Evolutionary conservation across 2,113 vertebrate species (phyloP).

Genomic region (Blennius ocellaris): DNA sequence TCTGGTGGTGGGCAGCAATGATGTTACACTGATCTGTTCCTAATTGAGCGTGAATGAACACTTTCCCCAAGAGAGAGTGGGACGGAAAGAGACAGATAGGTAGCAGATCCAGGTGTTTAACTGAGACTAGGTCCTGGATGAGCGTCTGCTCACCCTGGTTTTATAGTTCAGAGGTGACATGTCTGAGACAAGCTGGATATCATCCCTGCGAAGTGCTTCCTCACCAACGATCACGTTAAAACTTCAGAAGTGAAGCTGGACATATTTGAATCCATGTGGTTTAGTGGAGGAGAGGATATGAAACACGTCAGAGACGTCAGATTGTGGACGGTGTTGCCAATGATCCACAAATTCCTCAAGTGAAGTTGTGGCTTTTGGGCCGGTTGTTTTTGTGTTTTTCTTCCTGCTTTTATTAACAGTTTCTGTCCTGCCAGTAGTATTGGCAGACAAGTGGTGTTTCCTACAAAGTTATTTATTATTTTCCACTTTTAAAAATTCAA

Average conservation of each 20-base stretch:
- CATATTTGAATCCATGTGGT: constrained; percentile 26
- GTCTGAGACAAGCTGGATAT: constrained; percentile 27
- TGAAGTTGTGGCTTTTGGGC: constrained; percentile 23
- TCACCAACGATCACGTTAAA: constrained; percentile 23
- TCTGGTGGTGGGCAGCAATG: constrained; percentile 70
- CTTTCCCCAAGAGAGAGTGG: constrained; percentile 31
- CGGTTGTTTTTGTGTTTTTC: constrained; percentile 57
- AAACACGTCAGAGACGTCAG: constrained; percentile 46
- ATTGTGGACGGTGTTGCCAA: constrained; percentile 35
- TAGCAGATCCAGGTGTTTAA: constrained; percentile 67
- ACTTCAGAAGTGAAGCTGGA: constrained; percentile 26
- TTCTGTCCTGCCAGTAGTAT: constrained; percentile 21
- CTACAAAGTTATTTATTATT: constrained; percentile 5
- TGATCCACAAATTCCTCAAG: constrained; percentile 27
- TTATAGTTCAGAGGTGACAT: constrained; percentile 44
- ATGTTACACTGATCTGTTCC: constrained; percentile 80
- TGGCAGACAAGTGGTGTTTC: constrained; percentile 28
- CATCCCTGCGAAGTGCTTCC: constrained; percentile 3
- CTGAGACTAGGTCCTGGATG: constrained; percentile 38
- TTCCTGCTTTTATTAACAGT: constrained; percentile 46
- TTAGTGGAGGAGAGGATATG: constrained; percentile 45
- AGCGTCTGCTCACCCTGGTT: constrained; percentile 28
- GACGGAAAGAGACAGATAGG: constrained; percentile 42
- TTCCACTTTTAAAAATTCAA: constrained; percentile 4
- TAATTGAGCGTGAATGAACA: constrained; percentile 69